Percentiles rank a stretch among this genome's conserved stretches.
Evolutionary conservation across 2,113 vertebrate genomes (phyloP).

Genomic region (Burhinus bistriatus): DNA sequence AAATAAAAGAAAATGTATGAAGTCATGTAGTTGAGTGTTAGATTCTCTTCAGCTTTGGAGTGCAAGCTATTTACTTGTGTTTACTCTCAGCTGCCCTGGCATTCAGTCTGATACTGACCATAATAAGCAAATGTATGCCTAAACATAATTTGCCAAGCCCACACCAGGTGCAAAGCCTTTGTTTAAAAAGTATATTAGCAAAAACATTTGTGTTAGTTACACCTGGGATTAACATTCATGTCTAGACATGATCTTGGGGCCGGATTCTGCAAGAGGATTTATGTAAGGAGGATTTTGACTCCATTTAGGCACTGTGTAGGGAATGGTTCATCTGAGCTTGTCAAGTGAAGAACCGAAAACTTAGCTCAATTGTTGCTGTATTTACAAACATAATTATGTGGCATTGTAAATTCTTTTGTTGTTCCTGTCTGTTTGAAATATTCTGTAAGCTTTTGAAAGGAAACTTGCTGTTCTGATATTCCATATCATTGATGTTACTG

Average conservation of each 20-base stretch:
- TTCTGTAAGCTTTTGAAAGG: background rate
- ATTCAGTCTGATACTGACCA: background rate
- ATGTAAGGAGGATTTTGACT: conserved; percentile 3
- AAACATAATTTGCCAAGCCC: background rate
- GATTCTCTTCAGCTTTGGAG: background rate
- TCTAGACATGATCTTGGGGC: background rate
- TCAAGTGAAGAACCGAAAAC: background rate
- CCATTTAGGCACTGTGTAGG: background rate
- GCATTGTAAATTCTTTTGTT: background rate
- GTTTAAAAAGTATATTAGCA: background rate
- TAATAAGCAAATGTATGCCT: background rate
- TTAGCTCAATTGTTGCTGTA: background rate
- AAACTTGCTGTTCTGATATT: background rate
- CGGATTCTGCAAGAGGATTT: conserved; percentile 10
- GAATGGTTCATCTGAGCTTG: background rate
- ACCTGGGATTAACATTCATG: conserved; percentile 29
- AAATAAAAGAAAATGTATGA: background rate
- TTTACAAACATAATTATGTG: background rate
- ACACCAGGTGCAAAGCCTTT: conserved; percentile 1
- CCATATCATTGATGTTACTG: background rate
- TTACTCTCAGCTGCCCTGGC: background rate
- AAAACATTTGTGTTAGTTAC: background rate
- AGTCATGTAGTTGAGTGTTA: background rate
- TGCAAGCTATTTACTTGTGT: background rate
- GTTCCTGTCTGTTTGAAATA: background rate